A percentile compares a stretch with the other conserved stretches of the same genome.
phyloP scores from a whole-genome alignment of 1,140 invertebrate species.

The Atta colombica region DNA sequence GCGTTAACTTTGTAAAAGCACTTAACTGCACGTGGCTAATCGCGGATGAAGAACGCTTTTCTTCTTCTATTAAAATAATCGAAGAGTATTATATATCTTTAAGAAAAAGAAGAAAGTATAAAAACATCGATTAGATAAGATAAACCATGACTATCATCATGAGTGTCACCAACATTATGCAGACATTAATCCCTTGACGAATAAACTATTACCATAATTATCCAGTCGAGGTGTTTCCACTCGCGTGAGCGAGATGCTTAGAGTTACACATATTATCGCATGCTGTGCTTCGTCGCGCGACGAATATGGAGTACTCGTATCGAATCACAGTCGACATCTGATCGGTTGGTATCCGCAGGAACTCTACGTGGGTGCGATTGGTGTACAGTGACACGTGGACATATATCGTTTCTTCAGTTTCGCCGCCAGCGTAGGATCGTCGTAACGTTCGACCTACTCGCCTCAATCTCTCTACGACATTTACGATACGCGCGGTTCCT shows the following conservation, averaged over 20 bases:
- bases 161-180: not conserved
- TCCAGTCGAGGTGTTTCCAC: not conserved
- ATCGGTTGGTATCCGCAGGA: constrained; percentile 4
- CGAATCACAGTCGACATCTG: constrained; percentile 40
- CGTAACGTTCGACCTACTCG: constrained; percentile 54
- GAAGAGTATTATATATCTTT: not conserved
- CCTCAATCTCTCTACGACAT: constrained; percentile 52
- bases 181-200: not conserved
- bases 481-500: constrained; percentile 25
- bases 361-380: constrained; percentile 11
- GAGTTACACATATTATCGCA: constrained; percentile 16
- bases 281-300: not conserved
- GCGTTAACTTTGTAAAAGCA: not conserved
- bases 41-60: constrained; percentile 25
- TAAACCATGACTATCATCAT: not conserved
- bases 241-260: not conserved
- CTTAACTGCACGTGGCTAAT: constrained; percentile 13
- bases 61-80: not conserved
- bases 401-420: constrained; percentile 24
- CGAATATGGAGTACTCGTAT: not conserved
- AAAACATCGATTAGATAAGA: not conserved
- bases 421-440: not conserved
- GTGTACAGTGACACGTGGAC: constrained; percentile 46
- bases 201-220: constrained; percentile 28
- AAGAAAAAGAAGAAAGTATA: not conserved